phyloP scores from a whole-genome alignment of 2,113 vertebrate species.

The Colius striatus region DNA sequence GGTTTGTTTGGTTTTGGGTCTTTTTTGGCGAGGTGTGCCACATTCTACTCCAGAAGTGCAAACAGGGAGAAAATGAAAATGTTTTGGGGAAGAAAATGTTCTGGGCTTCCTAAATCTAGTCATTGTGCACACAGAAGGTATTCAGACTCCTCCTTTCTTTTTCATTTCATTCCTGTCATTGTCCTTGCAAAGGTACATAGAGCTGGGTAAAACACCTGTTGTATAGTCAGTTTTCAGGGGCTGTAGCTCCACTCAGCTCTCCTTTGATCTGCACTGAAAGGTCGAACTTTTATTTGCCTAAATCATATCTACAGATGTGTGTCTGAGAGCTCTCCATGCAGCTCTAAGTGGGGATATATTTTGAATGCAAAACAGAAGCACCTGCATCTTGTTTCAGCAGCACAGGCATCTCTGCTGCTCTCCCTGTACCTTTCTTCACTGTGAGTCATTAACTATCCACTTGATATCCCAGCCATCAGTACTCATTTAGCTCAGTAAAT shows the following conservation, averaged over 20 bases:
- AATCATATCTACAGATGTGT: background rate
- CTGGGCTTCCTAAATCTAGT: background rate
- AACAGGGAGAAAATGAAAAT: background rate
- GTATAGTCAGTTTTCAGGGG: background rate
- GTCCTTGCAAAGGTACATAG: background rate
- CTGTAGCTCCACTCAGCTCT: background rate
- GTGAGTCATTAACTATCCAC: background rate
- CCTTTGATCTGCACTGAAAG: background rate
- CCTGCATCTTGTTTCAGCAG: background rate
- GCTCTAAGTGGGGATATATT: background rate
- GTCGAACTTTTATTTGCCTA: background rate
- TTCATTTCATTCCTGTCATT: background rate
- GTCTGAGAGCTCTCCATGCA: background rate
- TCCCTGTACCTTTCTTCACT: background rate
- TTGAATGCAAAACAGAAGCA: background rate
- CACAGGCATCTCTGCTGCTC: background rate
- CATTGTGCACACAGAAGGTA: background rate
- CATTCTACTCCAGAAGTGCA: background rate
- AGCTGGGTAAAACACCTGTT: background rate
- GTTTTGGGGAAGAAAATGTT: background rate
- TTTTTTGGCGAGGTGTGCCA: background rate
- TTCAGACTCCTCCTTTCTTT: background rate
- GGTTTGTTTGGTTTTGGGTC: background rate
- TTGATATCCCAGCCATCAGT: background rate
- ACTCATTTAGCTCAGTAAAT: background rate